phyloP scores from a whole-genome alignment of 2,113 vertebrate species.

The Oryzias curvinotus region DNA sequence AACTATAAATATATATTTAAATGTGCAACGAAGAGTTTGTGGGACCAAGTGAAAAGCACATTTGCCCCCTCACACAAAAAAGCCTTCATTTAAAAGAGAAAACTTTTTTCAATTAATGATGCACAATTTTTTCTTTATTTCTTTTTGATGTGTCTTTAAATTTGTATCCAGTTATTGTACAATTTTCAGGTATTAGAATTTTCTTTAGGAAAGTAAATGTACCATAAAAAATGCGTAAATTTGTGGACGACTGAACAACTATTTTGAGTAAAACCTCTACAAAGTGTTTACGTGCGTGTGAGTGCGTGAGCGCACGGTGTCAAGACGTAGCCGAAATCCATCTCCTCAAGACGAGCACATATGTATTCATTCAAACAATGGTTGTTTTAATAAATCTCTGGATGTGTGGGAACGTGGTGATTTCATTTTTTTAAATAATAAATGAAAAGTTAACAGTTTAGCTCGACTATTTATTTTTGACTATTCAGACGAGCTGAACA shows the following conservation, averaged over 20 bases:
- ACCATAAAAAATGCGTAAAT: conserved; percentile 42
- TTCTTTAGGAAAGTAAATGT: conserved; percentile 52
- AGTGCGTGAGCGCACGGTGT: conserved; percentile 36
- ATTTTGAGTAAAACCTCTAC: conserved; percentile 53
- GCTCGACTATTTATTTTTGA: no score
- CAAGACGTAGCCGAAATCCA: conserved; percentile 44
- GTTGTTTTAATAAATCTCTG: conserved; percentile 71
- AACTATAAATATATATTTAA: conserved; percentile 49
- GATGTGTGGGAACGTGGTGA: conserved; percentile 41
- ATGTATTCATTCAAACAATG: conserved; percentile 57
- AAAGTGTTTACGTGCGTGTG: conserved; percentile 26
- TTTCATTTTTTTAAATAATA: conserved; percentile 25
- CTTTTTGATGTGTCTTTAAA: conserved; percentile 7
- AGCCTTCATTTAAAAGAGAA: conserved; percentile 65
- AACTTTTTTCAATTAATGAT: conserved; percentile 58
- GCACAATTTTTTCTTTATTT: conserved; percentile 36
- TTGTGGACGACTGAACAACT: conserved; percentile 69
- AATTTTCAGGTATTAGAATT: conserved; percentile 18
- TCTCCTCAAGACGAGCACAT: conserved; percentile 48
- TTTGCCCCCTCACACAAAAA: conserved; percentile 40
- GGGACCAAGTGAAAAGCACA: conserved; percentile 71
- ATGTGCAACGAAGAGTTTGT: conserved; percentile 69
- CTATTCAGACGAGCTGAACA: no score
- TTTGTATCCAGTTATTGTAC: not conserved
- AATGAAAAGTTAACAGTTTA: no score